phyloP scores from a whole-genome alignment of 2,113 vertebrate genomes.

The Dipodomys merriami region DNA sequence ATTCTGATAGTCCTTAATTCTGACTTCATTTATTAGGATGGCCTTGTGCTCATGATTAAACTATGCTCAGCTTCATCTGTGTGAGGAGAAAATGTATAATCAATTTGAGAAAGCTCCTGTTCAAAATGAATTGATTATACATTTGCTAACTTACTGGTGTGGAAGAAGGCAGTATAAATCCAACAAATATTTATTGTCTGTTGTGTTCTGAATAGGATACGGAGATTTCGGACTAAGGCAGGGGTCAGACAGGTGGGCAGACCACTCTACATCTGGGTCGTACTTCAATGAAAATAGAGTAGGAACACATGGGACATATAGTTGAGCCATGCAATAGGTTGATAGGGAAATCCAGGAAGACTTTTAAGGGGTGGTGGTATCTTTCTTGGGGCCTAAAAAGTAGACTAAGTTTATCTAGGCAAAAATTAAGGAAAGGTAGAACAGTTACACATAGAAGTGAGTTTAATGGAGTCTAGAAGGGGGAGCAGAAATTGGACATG shows the following conservation, averaged over 20 bases:
- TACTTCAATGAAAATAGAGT: not conserved
- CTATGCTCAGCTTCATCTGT: not conserved
- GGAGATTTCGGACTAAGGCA: not conserved
- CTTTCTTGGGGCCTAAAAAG: too few species aligned
- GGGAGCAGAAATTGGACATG: not conserved
- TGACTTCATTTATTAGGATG: not conserved
- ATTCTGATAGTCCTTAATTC: not conserved
- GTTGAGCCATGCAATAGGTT: not conserved
- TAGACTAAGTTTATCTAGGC: not conserved
- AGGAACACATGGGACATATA: too few species aligned
- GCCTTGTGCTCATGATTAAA: slow-evolving; percentile 4
- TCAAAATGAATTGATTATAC: not conserved
- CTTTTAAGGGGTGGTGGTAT: too few species aligned
- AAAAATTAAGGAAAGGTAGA: not conserved
- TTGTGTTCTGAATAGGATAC: not conserved
- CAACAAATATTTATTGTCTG: not conserved
- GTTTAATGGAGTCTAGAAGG: not conserved
- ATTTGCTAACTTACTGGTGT: slow-evolving; percentile 11
- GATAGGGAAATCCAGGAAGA: not conserved
- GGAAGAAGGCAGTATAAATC: not conserved
- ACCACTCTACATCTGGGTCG: not conserved
- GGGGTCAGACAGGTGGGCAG: not conserved
- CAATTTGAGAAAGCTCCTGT: not conserved
- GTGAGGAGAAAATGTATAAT: slow-evolving; percentile 2
- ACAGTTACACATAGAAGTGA: not conserved